Evolutionary conservation across 2,888 invertebrate species (phyloP).

Genomic region (Linnaemya vulpina): DNA sequence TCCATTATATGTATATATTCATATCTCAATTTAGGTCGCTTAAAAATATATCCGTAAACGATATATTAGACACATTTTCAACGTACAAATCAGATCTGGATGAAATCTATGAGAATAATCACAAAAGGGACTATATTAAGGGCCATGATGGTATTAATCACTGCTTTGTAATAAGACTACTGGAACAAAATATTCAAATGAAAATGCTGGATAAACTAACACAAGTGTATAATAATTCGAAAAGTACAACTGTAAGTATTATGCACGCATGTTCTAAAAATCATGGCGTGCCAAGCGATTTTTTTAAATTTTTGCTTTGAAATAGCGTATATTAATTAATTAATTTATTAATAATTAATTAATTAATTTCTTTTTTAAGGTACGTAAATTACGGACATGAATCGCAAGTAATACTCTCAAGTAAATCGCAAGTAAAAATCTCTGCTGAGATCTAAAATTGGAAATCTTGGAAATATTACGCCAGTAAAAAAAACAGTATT

Average conservation of each 20-base stretch:
- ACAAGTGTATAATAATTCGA: constrained; percentile 52
- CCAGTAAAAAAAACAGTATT: too few species aligned
- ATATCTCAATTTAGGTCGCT: constrained; percentile 59
- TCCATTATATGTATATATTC: not conserved
- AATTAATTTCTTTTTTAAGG: too few species aligned
- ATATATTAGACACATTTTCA: constrained; percentile 64
- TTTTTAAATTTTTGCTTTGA: too few species aligned
- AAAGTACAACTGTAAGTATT: constrained; percentile 55
- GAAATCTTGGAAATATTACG: too few species aligned
- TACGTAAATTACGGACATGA: too few species aligned
- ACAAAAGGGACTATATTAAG: constrained; percentile 67
- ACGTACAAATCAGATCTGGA: constrained; percentile 64
- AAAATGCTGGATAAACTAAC: constrained; percentile 70
- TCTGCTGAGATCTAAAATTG: too few species aligned
- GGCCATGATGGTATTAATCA: constrained; percentile 70
- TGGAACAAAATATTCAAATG: constrained; percentile 54
- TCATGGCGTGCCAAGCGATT: too few species aligned
- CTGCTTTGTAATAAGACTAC: constrained; percentile 66
- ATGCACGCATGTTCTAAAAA: too few species aligned
- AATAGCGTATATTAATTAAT: too few species aligned
- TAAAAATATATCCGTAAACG: constrained; percentile 46
- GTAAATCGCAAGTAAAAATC: too few species aligned
- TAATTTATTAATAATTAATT: too few species aligned
- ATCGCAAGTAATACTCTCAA: too few species aligned
- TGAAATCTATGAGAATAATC: constrained; percentile 61